phyloP scores from a whole-genome alignment of 2,888 invertebrate species.

The Hipparchia semele region DNA sequence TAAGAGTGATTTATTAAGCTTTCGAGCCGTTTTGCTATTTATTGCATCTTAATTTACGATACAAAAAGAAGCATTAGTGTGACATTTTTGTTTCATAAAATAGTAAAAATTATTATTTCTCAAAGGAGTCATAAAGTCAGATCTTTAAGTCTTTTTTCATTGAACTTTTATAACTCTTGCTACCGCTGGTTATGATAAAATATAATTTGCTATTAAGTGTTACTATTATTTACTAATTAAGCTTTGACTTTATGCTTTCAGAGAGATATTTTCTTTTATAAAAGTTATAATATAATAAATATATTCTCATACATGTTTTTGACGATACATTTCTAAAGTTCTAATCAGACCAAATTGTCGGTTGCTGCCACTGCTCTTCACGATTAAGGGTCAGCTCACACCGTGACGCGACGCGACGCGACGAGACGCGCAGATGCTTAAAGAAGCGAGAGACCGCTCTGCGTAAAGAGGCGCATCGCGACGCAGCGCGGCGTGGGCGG shows the following conservation, averaged over 20 bases:
- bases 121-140: neutral
- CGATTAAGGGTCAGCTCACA: no score
- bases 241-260: neutral
- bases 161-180: no score
- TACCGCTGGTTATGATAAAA: no score
- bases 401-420: no score
- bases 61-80: neutral
- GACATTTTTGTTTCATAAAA: neutral
- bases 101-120: neutral
- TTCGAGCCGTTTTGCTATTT: neutral
- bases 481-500: no score
- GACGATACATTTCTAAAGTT: neutral
- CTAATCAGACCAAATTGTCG: neutral
- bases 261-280: neutral
- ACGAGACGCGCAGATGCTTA: no score
- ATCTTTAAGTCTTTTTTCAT: neutral
- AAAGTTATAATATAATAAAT: neutral
- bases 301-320: neutral
- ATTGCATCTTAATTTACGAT: neutral
- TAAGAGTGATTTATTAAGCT: neutral
- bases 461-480: no score
- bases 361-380: no score
- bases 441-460: no score
- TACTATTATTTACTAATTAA: neutral
- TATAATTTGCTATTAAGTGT: no score